Base-by-base conservation (phyloP, 2,888 invertebrate species). In the Stictocephala bisonia region DNA sequence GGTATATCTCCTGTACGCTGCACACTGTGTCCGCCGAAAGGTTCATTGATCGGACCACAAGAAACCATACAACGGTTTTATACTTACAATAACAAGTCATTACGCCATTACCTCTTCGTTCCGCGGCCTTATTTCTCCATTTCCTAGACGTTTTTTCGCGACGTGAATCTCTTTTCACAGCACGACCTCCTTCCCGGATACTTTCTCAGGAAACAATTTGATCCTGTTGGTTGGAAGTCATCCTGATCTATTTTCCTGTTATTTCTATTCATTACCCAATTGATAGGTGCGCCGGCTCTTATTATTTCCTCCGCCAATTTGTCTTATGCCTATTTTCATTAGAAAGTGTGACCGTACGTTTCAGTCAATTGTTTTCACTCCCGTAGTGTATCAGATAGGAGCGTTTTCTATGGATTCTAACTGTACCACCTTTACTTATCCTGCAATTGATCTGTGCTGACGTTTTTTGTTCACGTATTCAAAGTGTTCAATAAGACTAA, bases 101-200 rank as follows among this genome's bases (percentile, higher is more conserved):
- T 41, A 64, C 27, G 27, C 64, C 27, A 64, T 64, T 64, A 64
- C 26, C 64, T 44, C 15, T 64, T 64, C 64, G 64, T 64, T 64
- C 64, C 64, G 64, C 60, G 40, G 27, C 64, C 44, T 27, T 15
- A 4, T 64, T 64, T 15, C 44, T 26, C 64, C 26, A 27, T 64
- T 60, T 26, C 41, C 41, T 7, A 24, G 20, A 20, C 22, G 20
- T 58, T 27, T 60, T 64, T 15, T 26, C 41, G 24, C 22, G 44
- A 44, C 44, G 44, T 44, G n/a, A 15, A 40, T 27, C 64, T 40
- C 40, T 64, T 64, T 64, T 64, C 44, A 24, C 44, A 41, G 64
- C 60, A 56, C 56, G 60, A 60, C 64, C 64, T 15, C 11, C 9
- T 15, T 15, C 15, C 44, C 44, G 44, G 44, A 44, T 15, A 44